Percentiles rank a stretch among this genome's conserved stretches.
phyloP scores from a whole-genome alignment of 2,888 invertebrate genomes.

The Synanthedon myopaeformis region DNA sequence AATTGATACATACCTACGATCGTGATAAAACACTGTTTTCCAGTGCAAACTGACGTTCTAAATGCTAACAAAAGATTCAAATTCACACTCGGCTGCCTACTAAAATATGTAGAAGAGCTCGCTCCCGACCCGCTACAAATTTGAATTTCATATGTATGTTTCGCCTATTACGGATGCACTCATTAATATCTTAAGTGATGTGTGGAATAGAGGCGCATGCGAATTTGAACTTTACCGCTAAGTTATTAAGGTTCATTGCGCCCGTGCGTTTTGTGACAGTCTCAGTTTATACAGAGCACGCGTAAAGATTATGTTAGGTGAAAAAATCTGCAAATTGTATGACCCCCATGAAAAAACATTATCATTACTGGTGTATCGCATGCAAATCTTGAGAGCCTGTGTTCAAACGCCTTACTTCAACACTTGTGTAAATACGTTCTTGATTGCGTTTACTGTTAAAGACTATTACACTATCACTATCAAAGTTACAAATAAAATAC shows the following conservation, averaged over 20 bases:
- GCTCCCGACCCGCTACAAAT: constrained; percentile 64
- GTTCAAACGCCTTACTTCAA: constrained; percentile 6
- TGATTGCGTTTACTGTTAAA: background rate
- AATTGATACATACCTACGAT: constrained; percentile 18
- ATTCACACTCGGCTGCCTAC: constrained; percentile 69
- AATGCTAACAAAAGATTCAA: constrained; percentile 69
- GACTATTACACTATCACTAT: no score
- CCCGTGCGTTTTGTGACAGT: constrained; percentile 11
- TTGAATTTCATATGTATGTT: constrained; percentile 71
- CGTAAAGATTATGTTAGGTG: constrained; percentile 60
- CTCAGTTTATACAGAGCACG: constrained; percentile 48
- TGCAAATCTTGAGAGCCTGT: constrained; percentile 48
- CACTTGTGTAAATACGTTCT: background rate
- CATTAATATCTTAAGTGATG: constrained; percentile 70
- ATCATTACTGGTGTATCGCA: constrained; percentile 52
- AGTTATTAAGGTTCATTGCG: background rate
- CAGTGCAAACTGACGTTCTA: constrained; percentile 47
- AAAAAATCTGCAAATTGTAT: constrained; percentile 66
- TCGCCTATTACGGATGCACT: constrained; percentile 69
- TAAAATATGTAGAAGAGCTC: constrained; percentile 68
- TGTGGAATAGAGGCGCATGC: constrained; percentile 33
- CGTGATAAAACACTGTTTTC: constrained; percentile 44
- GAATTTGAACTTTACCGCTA: constrained; percentile 33
- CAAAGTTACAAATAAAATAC: no score
- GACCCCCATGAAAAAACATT: constrained; percentile 64